Percentiles rank a stretch among this genome's conserved stretches.
These are phyloP conservation scores for Pteronura brasiliensis DNA, from an alignment of 2,113 vertebrate genomes.

Conservation along the genomic window DNA sequence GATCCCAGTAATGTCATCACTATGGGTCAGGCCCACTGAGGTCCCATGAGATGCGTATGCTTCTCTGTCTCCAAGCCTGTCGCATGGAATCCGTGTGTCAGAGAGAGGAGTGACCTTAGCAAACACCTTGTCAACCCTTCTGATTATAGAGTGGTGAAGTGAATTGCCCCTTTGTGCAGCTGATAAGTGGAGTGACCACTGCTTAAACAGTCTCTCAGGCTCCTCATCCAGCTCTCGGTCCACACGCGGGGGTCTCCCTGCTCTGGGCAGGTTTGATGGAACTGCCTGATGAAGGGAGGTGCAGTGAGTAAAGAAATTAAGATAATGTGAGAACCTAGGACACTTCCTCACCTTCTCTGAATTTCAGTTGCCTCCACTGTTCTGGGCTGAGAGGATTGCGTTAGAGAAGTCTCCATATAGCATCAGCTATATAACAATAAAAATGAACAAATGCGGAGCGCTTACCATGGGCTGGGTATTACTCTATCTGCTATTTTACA, in stretches of 20 bases:
- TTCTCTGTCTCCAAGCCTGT: not conserved
- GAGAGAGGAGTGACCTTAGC: not conserved
- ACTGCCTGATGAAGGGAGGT: not conserved
- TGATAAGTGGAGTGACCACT: not conserved
- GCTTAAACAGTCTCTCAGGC: not conserved
- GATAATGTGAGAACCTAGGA: fast-evolving
- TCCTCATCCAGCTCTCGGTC: not conserved
- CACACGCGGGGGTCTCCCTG: not conserved
- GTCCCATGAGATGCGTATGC: fast-evolving
- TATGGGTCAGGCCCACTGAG: not conserved
- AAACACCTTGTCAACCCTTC: not conserved
- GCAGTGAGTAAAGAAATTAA: not conserved
- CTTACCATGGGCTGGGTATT: not conserved
- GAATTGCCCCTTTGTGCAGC: not conserved
- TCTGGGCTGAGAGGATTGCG: not conserved
- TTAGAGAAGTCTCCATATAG: not conserved
- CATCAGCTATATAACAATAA: not conserved
- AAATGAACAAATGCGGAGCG: not conserved
- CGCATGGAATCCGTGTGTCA: not conserved
- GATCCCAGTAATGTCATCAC: not conserved
- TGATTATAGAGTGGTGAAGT: not conserved
- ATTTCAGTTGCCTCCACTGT: not conserved
- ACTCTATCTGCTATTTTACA: not conserved
- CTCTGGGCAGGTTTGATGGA: not conserved
- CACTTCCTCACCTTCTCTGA: not conserved